These are phyloP conservation scores for Apis mellifera DNA, from an alignment of 1,140 invertebrate species.

Conservation along the genomic window DNA sequence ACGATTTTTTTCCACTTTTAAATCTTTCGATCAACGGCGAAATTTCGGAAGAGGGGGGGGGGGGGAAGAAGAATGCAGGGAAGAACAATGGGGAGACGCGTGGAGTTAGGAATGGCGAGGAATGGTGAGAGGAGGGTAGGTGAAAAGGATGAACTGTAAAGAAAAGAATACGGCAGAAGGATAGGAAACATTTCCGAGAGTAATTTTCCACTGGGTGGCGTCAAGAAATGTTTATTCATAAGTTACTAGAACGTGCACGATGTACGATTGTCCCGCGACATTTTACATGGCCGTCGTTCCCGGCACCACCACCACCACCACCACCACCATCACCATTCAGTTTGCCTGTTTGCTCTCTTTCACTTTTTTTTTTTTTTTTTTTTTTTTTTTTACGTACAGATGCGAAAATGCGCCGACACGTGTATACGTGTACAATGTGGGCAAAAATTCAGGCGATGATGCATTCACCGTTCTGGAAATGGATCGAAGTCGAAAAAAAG, in stretches of 20 bases:
- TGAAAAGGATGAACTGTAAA: not conserved
- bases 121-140: too few relatives aligned
- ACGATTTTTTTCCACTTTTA: not conserved
- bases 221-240: conserved; percentile 76
- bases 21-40: not conserved
- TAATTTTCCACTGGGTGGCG: conserved; percentile 73
- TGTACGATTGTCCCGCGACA: conserved; percentile 69
- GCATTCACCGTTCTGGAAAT: not conserved
- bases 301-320: not conserved
- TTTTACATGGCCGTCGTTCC: conserved; percentile 44
- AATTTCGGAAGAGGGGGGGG: too few relatives aligned
- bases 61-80: not conserved
- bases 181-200: conserved; percentile 67
- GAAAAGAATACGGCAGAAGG: conserved; percentile 21
- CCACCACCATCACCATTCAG: not conserved
- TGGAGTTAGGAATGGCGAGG: not conserved
- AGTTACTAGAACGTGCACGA: conserved; percentile 69
- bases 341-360: conserved; percentile 27
- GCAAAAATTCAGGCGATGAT: conserved; percentile 27
- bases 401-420: not conserved
- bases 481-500: not conserved
- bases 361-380: too few relatives aligned
- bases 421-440: conserved; percentile 2
- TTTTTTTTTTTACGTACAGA: not conserved
- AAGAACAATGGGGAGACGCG: not conserved